These are phyloP conservation scores for Ellobius talpinus DNA, from an alignment of 2,113 vertebrate species.

Conservation along the genomic window DNA sequence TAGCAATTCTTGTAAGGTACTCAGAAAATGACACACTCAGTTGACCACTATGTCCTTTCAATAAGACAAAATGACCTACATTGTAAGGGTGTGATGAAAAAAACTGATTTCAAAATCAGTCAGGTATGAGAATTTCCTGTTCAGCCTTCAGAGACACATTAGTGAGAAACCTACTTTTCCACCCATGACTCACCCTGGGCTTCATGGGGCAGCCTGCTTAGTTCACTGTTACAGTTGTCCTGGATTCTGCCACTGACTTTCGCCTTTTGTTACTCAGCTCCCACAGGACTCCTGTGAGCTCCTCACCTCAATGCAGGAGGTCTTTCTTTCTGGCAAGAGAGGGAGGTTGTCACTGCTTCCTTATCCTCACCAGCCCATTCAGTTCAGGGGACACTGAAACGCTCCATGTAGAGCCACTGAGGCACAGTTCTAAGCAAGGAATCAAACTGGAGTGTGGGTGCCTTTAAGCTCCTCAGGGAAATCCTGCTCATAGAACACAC, in stretches of 20 bases:
- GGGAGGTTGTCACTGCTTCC: no score
- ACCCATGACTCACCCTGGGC: not conserved
- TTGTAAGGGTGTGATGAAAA: constrained; percentile 28
- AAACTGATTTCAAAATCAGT: constrained; percentile 37
- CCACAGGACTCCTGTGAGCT: not conserved
- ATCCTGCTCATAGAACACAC: not conserved
- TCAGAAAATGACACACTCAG: not conserved
- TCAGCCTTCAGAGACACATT: not conserved
- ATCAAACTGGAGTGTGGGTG: not conserved
- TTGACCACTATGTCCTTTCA: not conserved
- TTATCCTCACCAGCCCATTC: not conserved
- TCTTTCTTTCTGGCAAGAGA: no score
- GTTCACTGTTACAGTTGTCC: not conserved
- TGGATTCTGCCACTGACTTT: not conserved
- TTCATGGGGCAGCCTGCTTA: not conserved
- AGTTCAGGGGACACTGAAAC: not conserved
- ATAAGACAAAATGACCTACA: not conserved
- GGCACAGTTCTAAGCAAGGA: not conserved
- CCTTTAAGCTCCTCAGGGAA: not conserved
- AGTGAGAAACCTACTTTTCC: constrained; percentile 33
- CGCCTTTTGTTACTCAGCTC: not conserved
- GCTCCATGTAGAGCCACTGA: not conserved
- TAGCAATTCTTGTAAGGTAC: not conserved
- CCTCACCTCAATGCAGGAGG: not conserved
- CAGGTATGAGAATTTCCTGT: constrained; percentile 61